A percentile compares a stretch with the other conserved stretches of the same genome.
Conservation (phyloP, 2,888 invertebrate species). For the Volucella zonaria region DNA sequence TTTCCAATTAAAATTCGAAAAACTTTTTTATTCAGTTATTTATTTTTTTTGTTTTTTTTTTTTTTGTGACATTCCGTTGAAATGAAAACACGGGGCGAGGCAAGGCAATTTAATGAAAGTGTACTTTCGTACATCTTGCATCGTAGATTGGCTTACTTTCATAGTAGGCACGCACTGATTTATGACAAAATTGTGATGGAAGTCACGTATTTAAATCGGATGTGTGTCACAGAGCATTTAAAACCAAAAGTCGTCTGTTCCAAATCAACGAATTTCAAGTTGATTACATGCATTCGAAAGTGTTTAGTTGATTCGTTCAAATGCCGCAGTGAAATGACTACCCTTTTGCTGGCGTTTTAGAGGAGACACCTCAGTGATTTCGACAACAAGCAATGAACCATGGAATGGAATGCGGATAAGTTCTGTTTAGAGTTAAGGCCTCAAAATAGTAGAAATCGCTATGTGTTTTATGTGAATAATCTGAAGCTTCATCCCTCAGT, state of each 20-base stretch:
- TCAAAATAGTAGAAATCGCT: too few relatives aligned
- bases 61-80: slow-evolving; percentile 10
- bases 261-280: slow-evolving; percentile 3
- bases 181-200: slow-evolving; percentile 36
- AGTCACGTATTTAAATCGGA: slow-evolving; percentile 44
- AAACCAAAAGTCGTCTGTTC: slow-evolving; percentile 21
- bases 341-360: too few relatives aligned
- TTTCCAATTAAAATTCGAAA: slow-evolving; percentile 56
- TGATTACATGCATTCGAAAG: slow-evolving; percentile 32
- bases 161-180: slow-evolving; percentile 36
- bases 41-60: too few relatives aligned
- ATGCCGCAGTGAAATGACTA: not conserved
- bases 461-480: too few relatives aligned
- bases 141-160: slow-evolving; percentile 50
- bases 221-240: slow-evolving; percentile 40
- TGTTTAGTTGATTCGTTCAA: not conserved
- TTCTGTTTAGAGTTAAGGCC: too few relatives aligned
- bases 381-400: too few relatives aligned
- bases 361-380: too few relatives aligned
- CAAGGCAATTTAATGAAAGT: slow-evolving; percentile 51
- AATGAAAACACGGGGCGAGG: slow-evolving; percentile 5
- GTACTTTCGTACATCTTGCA: slow-evolving; percentile 43
- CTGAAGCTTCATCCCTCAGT: too few relatives aligned
- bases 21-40: not conserved
- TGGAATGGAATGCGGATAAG: too few relatives aligned